Base-by-base conservation (phyloP, 2,797 vertebrate genomes). In the Tragelaphus oryx region DNA sequence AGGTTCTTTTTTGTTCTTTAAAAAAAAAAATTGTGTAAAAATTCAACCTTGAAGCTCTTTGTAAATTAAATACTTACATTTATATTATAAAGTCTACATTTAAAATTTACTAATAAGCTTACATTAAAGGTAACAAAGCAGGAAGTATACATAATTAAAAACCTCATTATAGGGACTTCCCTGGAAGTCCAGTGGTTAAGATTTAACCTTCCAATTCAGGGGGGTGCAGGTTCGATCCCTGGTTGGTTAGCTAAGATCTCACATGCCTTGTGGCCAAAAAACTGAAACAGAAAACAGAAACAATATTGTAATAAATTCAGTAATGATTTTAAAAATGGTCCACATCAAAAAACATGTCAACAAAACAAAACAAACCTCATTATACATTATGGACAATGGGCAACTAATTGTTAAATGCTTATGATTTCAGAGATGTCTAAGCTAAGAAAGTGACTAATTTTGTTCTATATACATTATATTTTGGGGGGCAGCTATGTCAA, bases 61-160 rank as follows among this genome's bases (percentile, higher is more conserved):
- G 75, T 87, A 30, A 86, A 62, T 78, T 76, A 48, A 95, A 79
- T 37, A 68, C 85, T 86, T 65, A 22, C 28, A 13, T 65, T 81
- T 52, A 4, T 59, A 71, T 79, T 74, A 71, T 57, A 28, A 93
- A 91, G 11, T 20, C 13, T 65, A 68, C 26, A 44, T 85, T 85
- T 24, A 55, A 81, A 92, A 86, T 92, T 37, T 93, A 54, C 22
- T 37, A 30, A 48, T 54, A 10, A 92, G 4, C 8, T 55, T 87
- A 62, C 79, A 84, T 54, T 87, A 85, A 75, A 30, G 17, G 50
- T 76, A 83, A 76, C 11, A 87, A 22, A 89, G 7, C 6, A 82
- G 7, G n/a, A 33, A 89, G 20, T 26, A 1, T 5, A 50, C 30
- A 16, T 74, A 88, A 87, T 71, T 93, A 75, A 41, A 82, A 91